Evolutionary conservation across 2,888 invertebrate genomes (phyloP), one percentile per base, ranked within the genome.

Genomic region (Himalopsyche anomala): DNA sequence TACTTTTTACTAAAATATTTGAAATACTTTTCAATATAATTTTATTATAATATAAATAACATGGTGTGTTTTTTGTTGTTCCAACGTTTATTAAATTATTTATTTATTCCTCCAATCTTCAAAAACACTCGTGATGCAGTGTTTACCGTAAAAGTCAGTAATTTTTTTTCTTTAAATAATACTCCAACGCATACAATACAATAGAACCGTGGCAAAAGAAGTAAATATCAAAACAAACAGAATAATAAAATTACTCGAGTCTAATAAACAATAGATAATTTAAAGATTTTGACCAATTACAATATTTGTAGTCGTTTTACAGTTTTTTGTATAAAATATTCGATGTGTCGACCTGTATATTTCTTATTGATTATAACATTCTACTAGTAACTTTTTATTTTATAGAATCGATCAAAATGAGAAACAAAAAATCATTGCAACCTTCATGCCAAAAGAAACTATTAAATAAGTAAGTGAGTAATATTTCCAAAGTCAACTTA

Each of bases 1-100:
- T 69, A 84, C 54, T 69, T 79, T 85, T 86, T 86, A 86, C 86
- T 86, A 86, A 86, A 86, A 86, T 86, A 86, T 86, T 40, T 83
- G 83, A 86, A 83, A 86, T 83, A 86, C 82, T 80, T 81, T 83
- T 81, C 55, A 80, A 42, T 82, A 82, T 82, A 79, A 85, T 84
- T 45, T 81, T 84, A 69, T 55, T 85, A 80, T 51, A 80, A 80
- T 80, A 80, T 80, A 80, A 80, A 80, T 80, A 80, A 80, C 80
- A 80, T 80, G 80, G 80, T 80, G 80, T 85, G 45, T 80, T 84
- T 81, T 81, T 85, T 45, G 55, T 62, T 85, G 74, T 82, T 79
- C 51, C 38, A 74, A 85, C 80, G 79, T 79, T 80, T 84, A 56
- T 81, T 84, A 81, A 62, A 56, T 84, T 84, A 62, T 84, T 81